These are phyloP conservation scores for Xylophagus ater DNA, from an alignment of 2,888 invertebrate genomes.

Conservation along the genomic window DNA sequence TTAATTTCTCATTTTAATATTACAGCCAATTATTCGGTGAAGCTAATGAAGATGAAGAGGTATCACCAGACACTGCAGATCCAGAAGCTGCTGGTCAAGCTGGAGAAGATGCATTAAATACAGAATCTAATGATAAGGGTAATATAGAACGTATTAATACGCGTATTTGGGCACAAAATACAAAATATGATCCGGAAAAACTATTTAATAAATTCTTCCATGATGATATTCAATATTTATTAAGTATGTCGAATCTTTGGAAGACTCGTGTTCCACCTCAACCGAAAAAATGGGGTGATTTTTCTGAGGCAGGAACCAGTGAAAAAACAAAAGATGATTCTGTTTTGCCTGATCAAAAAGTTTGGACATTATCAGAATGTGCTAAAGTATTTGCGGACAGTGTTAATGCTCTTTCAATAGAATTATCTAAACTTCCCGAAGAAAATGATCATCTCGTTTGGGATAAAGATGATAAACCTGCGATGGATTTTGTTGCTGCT, in stretches of 20 bases:
- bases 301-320: constrained; percentile 45
- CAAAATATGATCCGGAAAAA: constrained; percentile 70
- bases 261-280: constrained; percentile 75
- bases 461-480: constrained; percentile 93
- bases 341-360: constrained; percentile 58
- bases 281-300: constrained; percentile 60
- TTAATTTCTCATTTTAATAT: constrained; percentile 15
- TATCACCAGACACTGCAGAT: constrained; percentile 93
- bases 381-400: constrained; percentile 58
- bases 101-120: constrained; percentile 46
- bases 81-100: constrained; percentile 75
- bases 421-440: constrained; percentile 43
- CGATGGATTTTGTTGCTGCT: constrained; percentile 94
- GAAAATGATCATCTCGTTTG: constrained; percentile 68
- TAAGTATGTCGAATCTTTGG: constrained; percentile 94
- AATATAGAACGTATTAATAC: constrained; percentile 60
- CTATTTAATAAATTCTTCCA: constrained; percentile 87
- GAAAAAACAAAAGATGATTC: constrained; percentile 43
- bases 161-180: constrained; percentile 76
- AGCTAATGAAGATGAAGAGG: constrained; percentile 92
- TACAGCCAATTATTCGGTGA: constrained; percentile 92
- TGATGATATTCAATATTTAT: constrained; percentile 88
- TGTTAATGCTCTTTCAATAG: constrained; percentile 50
- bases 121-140: constrained; percentile 32
- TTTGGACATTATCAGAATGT: constrained; percentile 72